These are phyloP conservation scores for Ctenoplectra terminalis DNA, from an alignment of 1,140 invertebrate genomes.

Conservation along the genomic window DNA sequence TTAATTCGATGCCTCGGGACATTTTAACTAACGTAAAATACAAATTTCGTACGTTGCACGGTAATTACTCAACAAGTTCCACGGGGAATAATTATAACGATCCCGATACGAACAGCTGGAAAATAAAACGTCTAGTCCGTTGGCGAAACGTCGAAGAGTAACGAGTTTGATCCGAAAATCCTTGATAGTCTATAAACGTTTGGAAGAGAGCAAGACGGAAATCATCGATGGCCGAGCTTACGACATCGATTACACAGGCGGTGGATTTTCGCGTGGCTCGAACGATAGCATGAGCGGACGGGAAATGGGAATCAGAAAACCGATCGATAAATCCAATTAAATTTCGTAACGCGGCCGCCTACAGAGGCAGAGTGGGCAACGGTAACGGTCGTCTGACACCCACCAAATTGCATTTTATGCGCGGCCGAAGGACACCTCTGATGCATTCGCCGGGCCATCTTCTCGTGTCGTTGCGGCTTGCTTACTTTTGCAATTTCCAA, in stretches of 20 bases:
- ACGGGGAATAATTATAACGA: no score
- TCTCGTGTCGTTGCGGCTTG: slow-evolving; percentile 1
- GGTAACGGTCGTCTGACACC: slow-evolving; percentile 60
- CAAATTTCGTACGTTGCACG: no score
- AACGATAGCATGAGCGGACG: slow-evolving; percentile 26
- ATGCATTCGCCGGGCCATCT: slow-evolving; percentile 48
- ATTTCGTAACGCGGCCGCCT: slow-evolving; percentile 72
- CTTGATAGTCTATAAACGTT: not conserved
- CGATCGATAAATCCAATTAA: slow-evolving; percentile 82
- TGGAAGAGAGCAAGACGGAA: slow-evolving; percentile 16
- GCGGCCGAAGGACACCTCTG: slow-evolving; percentile 38
- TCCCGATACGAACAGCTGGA: fast-evolving
- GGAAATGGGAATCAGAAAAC: slow-evolving; percentile 77
- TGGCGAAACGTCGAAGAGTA: not conserved
- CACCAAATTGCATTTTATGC: slow-evolving; percentile 74
- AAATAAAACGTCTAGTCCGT: not conserved
- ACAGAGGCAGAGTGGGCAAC: slow-evolving; percentile 43
- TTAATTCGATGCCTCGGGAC: no score
- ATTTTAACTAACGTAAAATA: no score
- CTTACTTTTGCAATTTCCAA: slow-evolving; percentile 33
- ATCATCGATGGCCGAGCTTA: slow-evolving; percentile 46
- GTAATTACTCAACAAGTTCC: no score
- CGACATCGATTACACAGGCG: slow-evolving; percentile 55
- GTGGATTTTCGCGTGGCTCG: slow-evolving; percentile 51
- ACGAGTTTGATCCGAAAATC: not conserved